Evolutionary conservation across 2,888 invertebrate species (phyloP).

Genomic region (Dendrolimus houi): DNA sequence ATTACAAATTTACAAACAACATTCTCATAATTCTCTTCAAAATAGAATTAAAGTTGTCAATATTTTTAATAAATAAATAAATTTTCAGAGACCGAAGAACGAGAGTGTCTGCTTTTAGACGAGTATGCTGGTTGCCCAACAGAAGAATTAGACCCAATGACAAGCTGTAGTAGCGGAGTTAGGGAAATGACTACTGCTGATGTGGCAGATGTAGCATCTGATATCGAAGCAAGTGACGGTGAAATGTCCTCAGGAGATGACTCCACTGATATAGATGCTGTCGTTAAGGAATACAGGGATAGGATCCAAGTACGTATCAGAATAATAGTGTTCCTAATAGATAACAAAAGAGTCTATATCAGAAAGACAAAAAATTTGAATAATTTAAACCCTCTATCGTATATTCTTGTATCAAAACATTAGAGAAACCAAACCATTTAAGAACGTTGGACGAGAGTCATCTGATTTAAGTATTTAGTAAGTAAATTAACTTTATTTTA

Average conservation of each 20-base stretch:
- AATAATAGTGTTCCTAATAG: too few species aligned
- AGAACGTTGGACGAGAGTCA: too few species aligned
- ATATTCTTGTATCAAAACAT: too few species aligned
- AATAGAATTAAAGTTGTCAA: too few species aligned
- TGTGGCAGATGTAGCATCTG: conserved; percentile 51
- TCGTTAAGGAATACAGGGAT: conserved; percentile 85
- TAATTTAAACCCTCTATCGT: too few species aligned
- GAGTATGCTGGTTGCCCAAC: conserved; percentile 65
- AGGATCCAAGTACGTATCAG: conserved; percentile 75
- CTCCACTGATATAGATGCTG: conserved; percentile 86
- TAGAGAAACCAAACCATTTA: too few species aligned
- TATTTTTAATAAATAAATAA: not conserved
- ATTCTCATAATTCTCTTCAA: too few species aligned
- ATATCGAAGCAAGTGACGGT: conserved; percentile 70
- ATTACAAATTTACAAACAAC: too few species aligned
- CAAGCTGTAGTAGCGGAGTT: conserved; percentile 40
- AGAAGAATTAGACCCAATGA: conserved; percentile 50
- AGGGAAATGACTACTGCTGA: conserved; percentile 40
- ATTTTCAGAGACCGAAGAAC: conserved; percentile 66
- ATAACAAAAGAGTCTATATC: too few species aligned
- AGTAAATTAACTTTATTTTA: too few species aligned
- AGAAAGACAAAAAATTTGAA: too few species aligned
- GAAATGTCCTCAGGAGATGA: conserved; percentile 77
- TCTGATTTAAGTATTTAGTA: too few species aligned
- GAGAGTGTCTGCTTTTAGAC: conserved; percentile 76